Conservation (phyloP, 2,113 vertebrate species). For the Marcusenius ussheri region DNA sequence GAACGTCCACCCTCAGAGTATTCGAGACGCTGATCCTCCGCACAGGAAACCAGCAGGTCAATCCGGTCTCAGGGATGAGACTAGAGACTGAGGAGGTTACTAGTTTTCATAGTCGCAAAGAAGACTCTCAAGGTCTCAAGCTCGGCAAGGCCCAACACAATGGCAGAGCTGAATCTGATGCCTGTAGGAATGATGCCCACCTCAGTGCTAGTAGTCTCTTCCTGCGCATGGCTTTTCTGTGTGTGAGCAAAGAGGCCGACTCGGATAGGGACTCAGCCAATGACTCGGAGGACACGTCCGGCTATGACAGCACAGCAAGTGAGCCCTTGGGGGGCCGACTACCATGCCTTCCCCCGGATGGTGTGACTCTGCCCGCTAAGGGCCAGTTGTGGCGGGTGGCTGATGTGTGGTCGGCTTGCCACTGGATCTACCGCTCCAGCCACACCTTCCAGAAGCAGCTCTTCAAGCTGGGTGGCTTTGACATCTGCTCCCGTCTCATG, state of each 20-base stretch:
- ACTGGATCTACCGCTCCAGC: conserved; percentile 73
- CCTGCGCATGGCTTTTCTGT: conserved; percentile 85
- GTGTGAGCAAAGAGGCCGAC: conserved; percentile 84
- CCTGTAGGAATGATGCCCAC: conserved; percentile 57
- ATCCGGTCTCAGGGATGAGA: conserved; percentile 52
- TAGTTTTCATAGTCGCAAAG: conserved; percentile 37
- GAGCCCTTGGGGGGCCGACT: conserved; percentile 71
- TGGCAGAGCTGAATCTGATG: conserved; percentile 46
- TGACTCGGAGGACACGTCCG: conserved; percentile 92
- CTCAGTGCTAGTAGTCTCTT: conserved; percentile 83
- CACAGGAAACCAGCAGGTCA: conserved; percentile 63
- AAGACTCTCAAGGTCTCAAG: conserved; percentile 76
- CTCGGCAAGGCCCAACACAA: conserved; percentile 77
- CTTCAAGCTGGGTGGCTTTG: conserved; percentile 78
- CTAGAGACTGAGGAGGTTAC: conserved; percentile 45
- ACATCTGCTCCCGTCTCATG: conserved; percentile 74
- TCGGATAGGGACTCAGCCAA: conserved; percentile 75
- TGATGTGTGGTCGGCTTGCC: conserved; percentile 84
- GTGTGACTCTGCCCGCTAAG: conserved; percentile 73
- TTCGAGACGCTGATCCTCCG: conserved; percentile 85
- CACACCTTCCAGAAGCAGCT: conserved; percentile 86
- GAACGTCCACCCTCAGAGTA: conserved; percentile 79
- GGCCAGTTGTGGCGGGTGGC: conserved; percentile 74
- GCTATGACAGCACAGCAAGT: conserved; percentile 88
- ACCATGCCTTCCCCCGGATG: conserved; percentile 73